A percentile compares a stretch with the other conserved stretches of the same genome.
phyloP scores from a whole-genome alignment of 1,140 invertebrate species.

The Asobara japonica region DNA sequence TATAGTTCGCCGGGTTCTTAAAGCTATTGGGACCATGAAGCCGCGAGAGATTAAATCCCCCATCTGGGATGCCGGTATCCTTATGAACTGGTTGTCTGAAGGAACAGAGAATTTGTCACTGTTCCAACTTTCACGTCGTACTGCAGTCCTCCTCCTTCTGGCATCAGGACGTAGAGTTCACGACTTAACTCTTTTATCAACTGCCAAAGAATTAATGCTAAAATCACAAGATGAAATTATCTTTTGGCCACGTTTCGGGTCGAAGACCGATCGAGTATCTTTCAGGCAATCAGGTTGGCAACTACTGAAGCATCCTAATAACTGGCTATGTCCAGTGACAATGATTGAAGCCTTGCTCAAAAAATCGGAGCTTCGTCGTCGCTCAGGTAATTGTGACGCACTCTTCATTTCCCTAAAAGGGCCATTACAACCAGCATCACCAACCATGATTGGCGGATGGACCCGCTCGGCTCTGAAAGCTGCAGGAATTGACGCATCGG shows the following conservation, averaged over 20 bases:
- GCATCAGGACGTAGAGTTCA: constrained; percentile 40
- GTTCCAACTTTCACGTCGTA: constrained; percentile 39
- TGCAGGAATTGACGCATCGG: constrained; percentile 35
- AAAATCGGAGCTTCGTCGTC: neutral
- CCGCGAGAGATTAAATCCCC: neutral
- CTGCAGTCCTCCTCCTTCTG: constrained; percentile 38
- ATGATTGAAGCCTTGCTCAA: constrained; percentile 13
- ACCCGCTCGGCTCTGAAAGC: constrained; percentile 37
- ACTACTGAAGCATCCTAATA: constrained; percentile 11
- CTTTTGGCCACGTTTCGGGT: constrained; percentile 37
- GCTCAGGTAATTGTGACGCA: neutral
- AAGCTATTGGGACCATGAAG: constrained; percentile 6
- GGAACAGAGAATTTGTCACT: neutral
- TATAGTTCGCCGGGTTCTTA: constrained; percentile 18
- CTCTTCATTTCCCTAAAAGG: constrained; percentile 24
- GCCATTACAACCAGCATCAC: constrained; percentile 13
- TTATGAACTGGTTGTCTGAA: constrained; percentile 15
- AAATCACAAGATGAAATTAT: constrained; percentile 34
- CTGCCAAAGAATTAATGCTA: neutral
- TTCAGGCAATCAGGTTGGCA: constrained; percentile 21
- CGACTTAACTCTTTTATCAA: constrained; percentile 36
- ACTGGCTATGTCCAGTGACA: constrained; percentile 8
- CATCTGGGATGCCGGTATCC: constrained; percentile 28
- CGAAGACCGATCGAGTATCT: constrained; percentile 45
- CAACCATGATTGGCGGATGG: constrained; percentile 40